Evolutionary conservation across 1,140 invertebrate species (phyloP), one percentile per base, ranked within the genome.

Genomic region (Venturia canescens): DNA sequence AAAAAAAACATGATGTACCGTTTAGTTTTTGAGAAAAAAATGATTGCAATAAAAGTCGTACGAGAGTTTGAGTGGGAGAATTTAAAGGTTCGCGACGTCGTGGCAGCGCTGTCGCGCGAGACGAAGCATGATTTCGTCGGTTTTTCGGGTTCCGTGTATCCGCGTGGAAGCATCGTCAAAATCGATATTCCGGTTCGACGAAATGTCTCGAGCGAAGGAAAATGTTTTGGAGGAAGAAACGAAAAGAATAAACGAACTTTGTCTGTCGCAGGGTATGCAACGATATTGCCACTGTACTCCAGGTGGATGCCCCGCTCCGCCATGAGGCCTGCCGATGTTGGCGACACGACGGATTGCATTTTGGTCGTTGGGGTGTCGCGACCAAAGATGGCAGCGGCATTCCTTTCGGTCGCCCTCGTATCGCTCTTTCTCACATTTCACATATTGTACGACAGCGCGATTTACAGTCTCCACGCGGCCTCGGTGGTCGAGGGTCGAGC

Each of bases 341-440:
- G 94, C 89, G 95, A 96, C 90, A 93, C 95, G 87, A 94, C 95
- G 88, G 96, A 96, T 91, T 96, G 95, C 92, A 95, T 96, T 86
- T 91, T 96, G 83, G 95, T 96, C 85, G 94, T 96, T 84, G 95
- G 95, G 77, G 94, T 96, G 84, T 96, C 95, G 86, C 94, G 95
- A 90, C 95, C 95, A 82, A 96, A 96, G 89, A 94, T 96, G 93
- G 95, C 95, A 84, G 94, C 95, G 85, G 95, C 95, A 74, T 95
- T 96, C 88, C 93, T 96, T 79, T 95, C 95, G 80, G 94, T 96
- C 84, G 95, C 95, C 90, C 92, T 96, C 80, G 92, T 96, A 74
- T 96, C 95, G 16, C 93, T 96, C 57, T 96, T 96, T 90, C 94
- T 96, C 86, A 96, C 96, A 74, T 96, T 96, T 90, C 95, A 96